These are phyloP conservation scores for Dorcus parallelipipedus DNA, from an alignment of 2,888 invertebrate genomes.

Conservation along the genomic window DNA sequence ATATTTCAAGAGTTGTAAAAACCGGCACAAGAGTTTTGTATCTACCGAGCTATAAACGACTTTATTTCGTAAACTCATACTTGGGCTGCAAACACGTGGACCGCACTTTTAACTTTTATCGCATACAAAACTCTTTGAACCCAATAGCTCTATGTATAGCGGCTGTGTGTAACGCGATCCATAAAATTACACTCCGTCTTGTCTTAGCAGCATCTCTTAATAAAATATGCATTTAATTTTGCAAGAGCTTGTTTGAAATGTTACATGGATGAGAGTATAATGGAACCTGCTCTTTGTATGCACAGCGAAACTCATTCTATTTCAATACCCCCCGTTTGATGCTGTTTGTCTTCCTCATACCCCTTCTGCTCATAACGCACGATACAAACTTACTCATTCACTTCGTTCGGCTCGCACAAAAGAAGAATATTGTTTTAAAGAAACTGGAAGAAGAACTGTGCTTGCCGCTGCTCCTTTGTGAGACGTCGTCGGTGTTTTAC, in stretches of 20 bases:
- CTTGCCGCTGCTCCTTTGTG: conserved; percentile 29
- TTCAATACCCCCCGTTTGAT: conserved; percentile 32
- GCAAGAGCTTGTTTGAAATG: conserved; percentile 33
- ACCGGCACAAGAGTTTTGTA: too few species aligned
- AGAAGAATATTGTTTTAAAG: conserved; percentile 41
- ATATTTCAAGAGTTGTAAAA: conserved; percentile 19
- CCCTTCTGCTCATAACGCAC: conserved; percentile 30
- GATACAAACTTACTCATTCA: conserved; percentile 38
- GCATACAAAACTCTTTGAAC: too few species aligned
- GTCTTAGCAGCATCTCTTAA: conserved; percentile 26
- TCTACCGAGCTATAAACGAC: conserved; percentile 20
- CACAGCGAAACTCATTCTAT: conserved; percentile 33
- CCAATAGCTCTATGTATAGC: too few species aligned
- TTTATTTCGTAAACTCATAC: conserved; percentile 17
- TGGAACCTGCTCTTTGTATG: conserved; percentile 35
- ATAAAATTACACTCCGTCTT: conserved; percentile 20
- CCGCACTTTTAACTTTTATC: conserved; percentile 1
- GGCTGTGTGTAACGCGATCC: conserved; percentile 1
- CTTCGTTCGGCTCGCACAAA: conserved; percentile 31
- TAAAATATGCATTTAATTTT: conserved; percentile 43
- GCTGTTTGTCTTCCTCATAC: conserved; percentile 31
- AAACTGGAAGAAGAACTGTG: conserved; percentile 39
- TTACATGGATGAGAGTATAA: conserved; percentile 31
- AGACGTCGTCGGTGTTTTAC: conserved; percentile 39
- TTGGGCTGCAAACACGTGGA: conserved; percentile 25